These are phyloP conservation scores for Hycleus phaleratus DNA, from an alignment of 1,140 invertebrate species.

Conservation along the genomic window DNA sequence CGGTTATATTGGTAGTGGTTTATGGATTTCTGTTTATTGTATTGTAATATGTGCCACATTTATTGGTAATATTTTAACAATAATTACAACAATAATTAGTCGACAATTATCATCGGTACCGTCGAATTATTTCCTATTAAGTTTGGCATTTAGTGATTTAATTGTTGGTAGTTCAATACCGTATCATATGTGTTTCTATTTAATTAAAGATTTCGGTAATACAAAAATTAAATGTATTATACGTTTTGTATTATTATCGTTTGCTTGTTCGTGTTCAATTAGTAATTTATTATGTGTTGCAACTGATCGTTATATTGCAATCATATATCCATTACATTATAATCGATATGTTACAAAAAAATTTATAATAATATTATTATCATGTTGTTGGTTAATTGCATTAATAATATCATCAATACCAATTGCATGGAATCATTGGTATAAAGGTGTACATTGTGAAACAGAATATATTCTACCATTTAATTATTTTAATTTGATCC, in stretches of 20 bases:
- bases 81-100: slow-evolving; percentile 56
- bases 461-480: slow-evolving; percentile 39
- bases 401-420: slow-evolving; percentile 54
- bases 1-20: not conserved
- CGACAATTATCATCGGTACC: slow-evolving; percentile 53
- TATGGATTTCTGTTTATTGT: not conserved
- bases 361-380: slow-evolving; percentile 50
- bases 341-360: slow-evolving; percentile 55
- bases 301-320: slow-evolving; percentile 70
- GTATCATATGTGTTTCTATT: slow-evolving; percentile 62
- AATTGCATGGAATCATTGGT: slow-evolving; percentile 63
- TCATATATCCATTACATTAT: slow-evolving; percentile 70
- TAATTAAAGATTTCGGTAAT: slow-evolving; percentile 45
- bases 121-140: slow-evolving; percentile 65
- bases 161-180: slow-evolving; percentile 61
- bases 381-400: slow-evolving; percentile 52
- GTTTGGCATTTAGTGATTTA: slow-evolving; percentile 62
- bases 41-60: slow-evolving; percentile 53
- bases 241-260: slow-evolving; percentile 59
- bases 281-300: slow-evolving; percentile 75
- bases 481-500: slow-evolving; percentile 53
- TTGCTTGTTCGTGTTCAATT: slow-evolving; percentile 65
- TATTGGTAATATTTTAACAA: slow-evolving; percentile 60
- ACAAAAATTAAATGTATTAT: slow-evolving; percentile 51
- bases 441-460: slow-evolving; percentile 20